These are phyloP conservation scores for Ennomos erosarius DNA, from an alignment of 2,888 invertebrate genomes.

Conservation along the genomic window DNA sequence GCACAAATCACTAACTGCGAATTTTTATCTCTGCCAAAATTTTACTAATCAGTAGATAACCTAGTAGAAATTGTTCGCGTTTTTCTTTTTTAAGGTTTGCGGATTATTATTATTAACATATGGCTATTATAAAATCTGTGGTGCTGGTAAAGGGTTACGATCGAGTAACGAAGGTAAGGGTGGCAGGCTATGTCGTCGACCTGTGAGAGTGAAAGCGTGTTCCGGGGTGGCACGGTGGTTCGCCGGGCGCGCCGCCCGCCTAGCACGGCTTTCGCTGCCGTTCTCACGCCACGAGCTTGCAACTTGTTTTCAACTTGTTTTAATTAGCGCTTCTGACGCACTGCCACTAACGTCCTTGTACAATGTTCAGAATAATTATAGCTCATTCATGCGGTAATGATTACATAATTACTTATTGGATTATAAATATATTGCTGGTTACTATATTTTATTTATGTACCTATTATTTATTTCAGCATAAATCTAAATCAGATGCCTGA, in stretches of 20 bases:
- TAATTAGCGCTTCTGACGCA: constrained; percentile 54
- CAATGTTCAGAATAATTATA: constrained; percentile 5
- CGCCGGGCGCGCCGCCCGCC: constrained; percentile 65
- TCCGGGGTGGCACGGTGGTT: constrained; percentile 70
- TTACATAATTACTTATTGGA: constrained; percentile 4
- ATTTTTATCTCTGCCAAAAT: constrained; percentile 32
- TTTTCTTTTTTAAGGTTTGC: neutral
- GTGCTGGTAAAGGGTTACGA: constrained; percentile 29
- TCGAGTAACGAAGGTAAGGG: constrained; percentile 72
- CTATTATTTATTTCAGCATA: too few relatives aligned
- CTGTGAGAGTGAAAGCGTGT: constrained; percentile 82
- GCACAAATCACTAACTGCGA: constrained; percentile 62
- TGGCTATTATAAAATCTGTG: constrained; percentile 19
- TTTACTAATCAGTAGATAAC: constrained; percentile 11
- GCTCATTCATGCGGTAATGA: neutral
- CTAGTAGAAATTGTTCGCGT: neutral
- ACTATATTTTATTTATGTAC: too few relatives aligned
- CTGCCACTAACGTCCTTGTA: neutral
- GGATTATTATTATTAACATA: neutral
- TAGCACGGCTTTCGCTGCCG: constrained; percentile 79
- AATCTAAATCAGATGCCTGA: too few relatives aligned
- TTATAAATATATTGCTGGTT: neutral
- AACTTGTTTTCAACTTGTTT: constrained; percentile 68
- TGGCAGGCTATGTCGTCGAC: constrained; percentile 79
- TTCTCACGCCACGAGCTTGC: constrained; percentile 63